Evolutionary conservation across 1,140 invertebrate genomes (phyloP), one percentile per base, ranked within the genome.

Genomic region (Meloidogyne chitwoodi): DNA sequence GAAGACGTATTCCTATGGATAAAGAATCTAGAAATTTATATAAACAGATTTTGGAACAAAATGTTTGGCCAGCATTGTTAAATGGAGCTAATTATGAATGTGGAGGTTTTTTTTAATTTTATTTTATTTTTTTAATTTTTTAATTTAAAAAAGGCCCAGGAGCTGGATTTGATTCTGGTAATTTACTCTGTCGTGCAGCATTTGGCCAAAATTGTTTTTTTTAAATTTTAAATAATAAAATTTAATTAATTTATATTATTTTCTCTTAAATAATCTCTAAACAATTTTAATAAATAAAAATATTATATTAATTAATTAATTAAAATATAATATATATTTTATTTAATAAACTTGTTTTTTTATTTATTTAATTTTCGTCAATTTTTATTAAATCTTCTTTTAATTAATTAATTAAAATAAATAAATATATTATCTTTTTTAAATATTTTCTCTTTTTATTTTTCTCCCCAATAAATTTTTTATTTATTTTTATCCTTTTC

Each of bases 201-300:
- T 79, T 79, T 65, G 78, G 78, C 22, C 48, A 29, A 27, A 72
- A 74, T 31, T 79, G 78, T 72, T 73, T 79, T 29, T 79, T 56
- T 22, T 56, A n/a, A 56, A n/a, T 16, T 19, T 74, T 22, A n/a
- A n/a, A n/a, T n/a, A n/a, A n/a, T 12, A 22, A 41, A 14, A 5
- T 69, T 68, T 14, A 34, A 29, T 73, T 66, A 68, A 19, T 44
- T 72, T 72, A 68, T 61, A 1, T 69, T 68, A 11, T 69, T 64
- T 62, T 38, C 19, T 22, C 2, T 63, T 27, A 4, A 22, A 4
- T 63, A 22, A 63, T 63, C 11, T 27, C 11, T 63, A 4, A 4
- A 11, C 11, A 22, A 4, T 27, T 27, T 63, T 27, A 4, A 4
- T 2, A 22, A 63, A 63, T 4, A 4, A 22, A 22, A n/a, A n/a